These are phyloP conservation scores for Enchytraeus crypticus DNA, from an alignment of 2,888 invertebrate species.

Conservation along the genomic window DNA sequence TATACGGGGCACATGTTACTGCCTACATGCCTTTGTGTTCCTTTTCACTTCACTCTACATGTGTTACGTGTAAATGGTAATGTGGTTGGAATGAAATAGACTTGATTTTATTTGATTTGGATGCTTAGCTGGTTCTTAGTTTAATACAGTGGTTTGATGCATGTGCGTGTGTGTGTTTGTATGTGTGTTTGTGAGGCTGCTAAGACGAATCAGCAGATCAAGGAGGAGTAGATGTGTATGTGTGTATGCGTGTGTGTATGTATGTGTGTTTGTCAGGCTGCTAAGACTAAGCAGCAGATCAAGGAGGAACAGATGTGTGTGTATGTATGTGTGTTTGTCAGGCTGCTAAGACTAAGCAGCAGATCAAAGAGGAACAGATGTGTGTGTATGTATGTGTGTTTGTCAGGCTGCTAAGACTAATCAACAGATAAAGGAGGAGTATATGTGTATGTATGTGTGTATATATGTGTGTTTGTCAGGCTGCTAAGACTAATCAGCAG, in stretches of 20 bases:
- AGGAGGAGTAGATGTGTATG: slow-evolving; percentile 67
- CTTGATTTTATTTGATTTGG: background rate
- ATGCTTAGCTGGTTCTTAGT: background rate
- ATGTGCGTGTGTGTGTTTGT: background rate
- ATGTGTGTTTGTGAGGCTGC: slow-evolving; percentile 38
- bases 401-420: slow-evolving; percentile 58
- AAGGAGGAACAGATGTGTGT: slow-evolving; percentile 67
- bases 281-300: slow-evolving; percentile 67
- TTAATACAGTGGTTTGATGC: background rate
- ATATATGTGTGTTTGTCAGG: slow-evolving; percentile 29
- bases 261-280: slow-evolving; percentile 35
- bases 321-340: slow-evolving; percentile 20
- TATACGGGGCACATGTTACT: no score
- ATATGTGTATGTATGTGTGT: slow-evolving; percentile 57
- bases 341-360: slow-evolving; percentile 66
- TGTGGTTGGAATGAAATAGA: no score
- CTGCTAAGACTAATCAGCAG: slow-evolving; percentile 69
- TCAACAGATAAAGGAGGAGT: slow-evolving; percentile 64
- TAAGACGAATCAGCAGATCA: slow-evolving; percentile 66
- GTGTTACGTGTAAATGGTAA: no score
- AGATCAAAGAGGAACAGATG: slow-evolving; percentile 70
- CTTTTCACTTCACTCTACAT: no score
- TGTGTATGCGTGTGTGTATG: background rate
- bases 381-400: background rate
- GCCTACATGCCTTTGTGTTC: no score